Evolutionary conservation across 2,113 vertebrate genomes (phyloP), one percentile per base, ranked within the genome.

Genomic region (Corythaixoides concolor): DNA sequence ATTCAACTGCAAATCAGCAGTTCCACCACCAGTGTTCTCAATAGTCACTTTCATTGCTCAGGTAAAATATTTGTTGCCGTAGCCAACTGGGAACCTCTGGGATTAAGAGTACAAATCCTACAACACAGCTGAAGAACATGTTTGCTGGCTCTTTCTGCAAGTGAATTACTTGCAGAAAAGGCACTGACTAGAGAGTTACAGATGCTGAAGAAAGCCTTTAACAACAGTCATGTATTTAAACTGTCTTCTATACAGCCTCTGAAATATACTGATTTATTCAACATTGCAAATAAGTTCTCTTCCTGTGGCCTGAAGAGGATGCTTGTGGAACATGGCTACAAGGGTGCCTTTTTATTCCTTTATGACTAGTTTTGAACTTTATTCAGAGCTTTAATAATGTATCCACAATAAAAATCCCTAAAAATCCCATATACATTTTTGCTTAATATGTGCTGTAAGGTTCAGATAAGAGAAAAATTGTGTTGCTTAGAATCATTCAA

Each of bases 381-480:
- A 60, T 76, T 85, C 63, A 67, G 28, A 73, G 21, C 8, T 82
- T 82, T 93, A 81, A 82, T 85, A 91, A 76, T 23, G 16, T 53
- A 85, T 52, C 33, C 1, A 5, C 27, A 55, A 70, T 55, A 76
- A 94, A 87, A 68, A 5, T 5, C 4, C 33, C 33, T 68, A 86
- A 84, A 95, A 87, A 0, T 2, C 12, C 32, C 17, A 28, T 41
- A 78, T n/a, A 87, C 5, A 43, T 72, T 92, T 94, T 95, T 82
- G 21, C 63, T 69, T 88, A 70, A 62, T 45, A 8, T 77, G 20
- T 70, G 55, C 59, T 83, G 32, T 41, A 32, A 35, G 24, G 37
- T 88, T 88, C 63, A 92, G 90, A 95, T 94, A 94, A 91, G 79
- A 93, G 91, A 73, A 10, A 94, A 86, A 89, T 55, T 80, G 28